Evolutionary conservation across 2,113 vertebrate genomes (phyloP).

Genomic region (Embiotoca jacksoni): DNA sequence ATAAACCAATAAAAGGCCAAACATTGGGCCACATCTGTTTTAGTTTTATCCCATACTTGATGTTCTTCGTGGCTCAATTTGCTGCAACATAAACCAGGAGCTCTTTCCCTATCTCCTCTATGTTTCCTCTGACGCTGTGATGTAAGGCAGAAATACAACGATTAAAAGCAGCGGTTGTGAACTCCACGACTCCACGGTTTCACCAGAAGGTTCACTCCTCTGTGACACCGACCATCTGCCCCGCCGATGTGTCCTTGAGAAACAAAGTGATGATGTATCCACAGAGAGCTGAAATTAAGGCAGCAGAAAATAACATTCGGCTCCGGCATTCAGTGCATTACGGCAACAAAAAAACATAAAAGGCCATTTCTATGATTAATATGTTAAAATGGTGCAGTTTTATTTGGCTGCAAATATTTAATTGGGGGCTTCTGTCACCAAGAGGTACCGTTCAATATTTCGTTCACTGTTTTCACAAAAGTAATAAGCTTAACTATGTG

Average conservation of each 20-base stretch:
- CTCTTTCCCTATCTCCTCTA: too few species aligned
- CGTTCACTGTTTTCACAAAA: too few species aligned
- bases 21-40: background rate
- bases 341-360: too few species aligned
- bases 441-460: too few species aligned
- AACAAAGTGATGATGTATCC: background rate
- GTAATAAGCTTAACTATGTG: too few species aligned
- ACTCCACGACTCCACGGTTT: constrained; percentile 10
- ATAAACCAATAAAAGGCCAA: constrained; percentile 16
- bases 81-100: background rate
- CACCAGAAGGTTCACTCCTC: constrained; percentile 6
- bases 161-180: constrained; percentile 8
- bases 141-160: background rate
- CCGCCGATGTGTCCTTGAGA: constrained; percentile 34
- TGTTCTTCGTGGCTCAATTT: background rate
- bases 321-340: background rate
- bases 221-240: constrained; percentile 46
- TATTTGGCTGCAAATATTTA: too few species aligned
- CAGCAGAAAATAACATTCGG: background rate
- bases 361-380: too few species aligned
- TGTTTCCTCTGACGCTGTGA: background rate
- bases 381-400: too few species aligned
- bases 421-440: too few species aligned
- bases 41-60: background rate
- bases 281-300: background rate